A percentile compares a stretch with the other conserved stretches of the same genome.
phyloP scores from a whole-genome alignment of 2,113 vertebrate genomes.

The Cavia aperea region DNA sequence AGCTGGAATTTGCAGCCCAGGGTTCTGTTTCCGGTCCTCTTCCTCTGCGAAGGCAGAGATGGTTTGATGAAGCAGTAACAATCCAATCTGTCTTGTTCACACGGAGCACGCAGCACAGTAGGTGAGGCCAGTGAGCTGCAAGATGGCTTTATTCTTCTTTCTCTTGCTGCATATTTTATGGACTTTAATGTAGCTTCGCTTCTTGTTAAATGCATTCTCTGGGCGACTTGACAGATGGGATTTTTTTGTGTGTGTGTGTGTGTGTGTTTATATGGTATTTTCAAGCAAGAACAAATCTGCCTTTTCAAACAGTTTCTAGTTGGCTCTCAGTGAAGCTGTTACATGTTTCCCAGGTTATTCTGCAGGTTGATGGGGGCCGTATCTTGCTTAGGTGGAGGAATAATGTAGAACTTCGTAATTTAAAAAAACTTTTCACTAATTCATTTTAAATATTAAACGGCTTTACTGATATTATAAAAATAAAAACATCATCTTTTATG shows the following conservation, averaged over 20 bases:
- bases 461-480: not conserved
- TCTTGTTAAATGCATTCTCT: conserved; percentile 52
- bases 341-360: not conserved
- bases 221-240: conserved; percentile 55
- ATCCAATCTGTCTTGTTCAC: conserved; percentile 33
- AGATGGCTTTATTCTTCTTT: conserved; percentile 34
- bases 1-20: not conserved
- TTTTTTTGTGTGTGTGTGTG: not conserved
- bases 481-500: not conserved
- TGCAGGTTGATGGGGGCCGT: not conserved
- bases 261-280: conserved; percentile 40
- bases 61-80: not conserved
- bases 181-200: conserved; percentile 51
- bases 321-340: conserved; percentile 18
- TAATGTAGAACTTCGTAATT: not conserved
- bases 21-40: not conserved
- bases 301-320: conserved; percentile 40
- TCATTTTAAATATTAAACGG: not conserved
- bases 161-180: conserved; percentile 54
- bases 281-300: conserved; percentile 49
- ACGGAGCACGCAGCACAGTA: conserved; percentile 24
- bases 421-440: not conserved
- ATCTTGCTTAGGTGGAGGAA: not conserved
- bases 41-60: not conserved
- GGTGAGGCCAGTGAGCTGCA: conserved; percentile 13